Conservation (phyloP, 2,888 invertebrate genomes). For the Rhagophthalmus giganteus region DNA sequence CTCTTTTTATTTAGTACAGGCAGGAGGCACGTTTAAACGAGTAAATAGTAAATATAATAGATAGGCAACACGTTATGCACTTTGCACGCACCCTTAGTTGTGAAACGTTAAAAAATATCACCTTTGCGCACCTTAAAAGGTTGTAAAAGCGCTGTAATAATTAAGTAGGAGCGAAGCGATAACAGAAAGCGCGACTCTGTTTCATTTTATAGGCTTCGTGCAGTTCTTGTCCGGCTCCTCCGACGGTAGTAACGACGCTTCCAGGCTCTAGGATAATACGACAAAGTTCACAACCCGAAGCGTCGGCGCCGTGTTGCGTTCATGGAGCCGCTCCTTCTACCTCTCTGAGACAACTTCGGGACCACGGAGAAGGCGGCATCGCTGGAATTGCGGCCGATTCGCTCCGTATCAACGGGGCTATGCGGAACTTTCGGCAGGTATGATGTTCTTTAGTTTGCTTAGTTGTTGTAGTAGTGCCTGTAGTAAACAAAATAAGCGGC, state of each 20-base stretch:
- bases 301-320: constrained; percentile 64
- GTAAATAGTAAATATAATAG: too few relatives aligned
- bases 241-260: constrained; percentile 70
- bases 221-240: constrained; percentile 70
- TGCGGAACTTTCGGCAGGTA: constrained; percentile 95
- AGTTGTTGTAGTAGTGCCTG: constrained; percentile 17
- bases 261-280: constrained; percentile 79
- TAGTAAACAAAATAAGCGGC: too few relatives aligned
- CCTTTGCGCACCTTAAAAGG: too few relatives aligned
- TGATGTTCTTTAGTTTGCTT: constrained; percentile 36
- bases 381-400: constrained; percentile 96
- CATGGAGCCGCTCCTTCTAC: constrained; percentile 77
- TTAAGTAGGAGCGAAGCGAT: too few relatives aligned
- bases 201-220: constrained; percentile 57
- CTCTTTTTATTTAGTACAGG: too few relatives aligned
- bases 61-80: too few relatives aligned
- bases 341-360: constrained; percentile 80
- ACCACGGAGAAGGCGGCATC: constrained; percentile 75
- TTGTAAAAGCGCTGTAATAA: too few relatives aligned
- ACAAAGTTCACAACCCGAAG: constrained; percentile 85
- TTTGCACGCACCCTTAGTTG: too few relatives aligned
- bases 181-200: too few relatives aligned
- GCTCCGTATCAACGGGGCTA: constrained; percentile 92
- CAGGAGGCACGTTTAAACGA: too few relatives aligned
- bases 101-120: too few relatives aligned